Evolutionary conservation across 2,113 vertebrate species (phyloP), one percentile per base, ranked within the genome.

Genomic region (Hypomesus transpacificus): DNA sequence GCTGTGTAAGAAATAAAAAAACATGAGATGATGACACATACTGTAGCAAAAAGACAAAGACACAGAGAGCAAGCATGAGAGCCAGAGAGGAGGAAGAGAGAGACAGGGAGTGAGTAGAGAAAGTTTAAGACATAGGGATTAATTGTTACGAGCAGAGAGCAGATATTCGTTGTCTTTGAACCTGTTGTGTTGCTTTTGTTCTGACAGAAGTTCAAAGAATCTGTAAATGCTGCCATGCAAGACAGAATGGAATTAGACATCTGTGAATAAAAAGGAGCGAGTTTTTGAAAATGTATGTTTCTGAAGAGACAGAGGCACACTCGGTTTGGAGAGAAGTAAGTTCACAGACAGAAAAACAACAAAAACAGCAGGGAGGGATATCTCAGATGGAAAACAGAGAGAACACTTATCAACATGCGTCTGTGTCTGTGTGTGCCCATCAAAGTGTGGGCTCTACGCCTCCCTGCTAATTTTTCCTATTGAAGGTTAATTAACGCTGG

Each of bases 401-500:
- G 58, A 59, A 71, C 66, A 74, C 74, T 79, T 57, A 57, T 54
- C 54, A 66, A 28, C 31, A 54, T 22, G 28, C 26, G 70, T 72
- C 39, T 65, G 62, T 18, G 51, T 85, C 21, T 62, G 71, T 62
- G 78, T 39, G 28, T 67, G 84, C 50, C 7, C 4, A 18, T 50
- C n/a, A 50, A 1, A 65, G 61, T 22, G 8, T 76, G 70, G 59
- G 68, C 70, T 66, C 66, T 78, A 73, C 66, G 79, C 52, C 81
- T 65, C 34, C 63, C 63, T 71, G 75, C 80, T 83, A 83, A 85
- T 88, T 87, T 88, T 75, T 85, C 77, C 78, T 87, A 88, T 87
- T 88, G 85, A 86, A 89, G 89, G 87, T 91, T 90, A 90, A 91
- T 91, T 91, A 91, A 82, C 75, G 86, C 87, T 88, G 34, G 79